A percentile compares a stretch with the other conserved stretches of the same genome.
These are phyloP conservation scores for Drosophila acutilabella DNA, from an alignment of 2,888 invertebrate species.

Conservation along the genomic window DNA sequence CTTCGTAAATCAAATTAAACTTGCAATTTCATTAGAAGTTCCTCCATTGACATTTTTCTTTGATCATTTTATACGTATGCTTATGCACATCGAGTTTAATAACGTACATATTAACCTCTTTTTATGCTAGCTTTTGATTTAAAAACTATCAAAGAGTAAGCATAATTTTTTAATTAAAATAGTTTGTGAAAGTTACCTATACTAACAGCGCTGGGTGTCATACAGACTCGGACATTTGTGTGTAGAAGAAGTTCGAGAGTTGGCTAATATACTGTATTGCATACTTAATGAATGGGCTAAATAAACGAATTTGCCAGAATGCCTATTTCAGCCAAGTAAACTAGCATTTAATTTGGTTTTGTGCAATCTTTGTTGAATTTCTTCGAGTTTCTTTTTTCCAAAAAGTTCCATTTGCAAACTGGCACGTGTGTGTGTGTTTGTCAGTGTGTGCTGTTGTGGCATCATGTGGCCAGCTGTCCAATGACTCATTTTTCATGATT, in stretches of 20 bases:
- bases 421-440: neutral
- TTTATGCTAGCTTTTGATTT: neutral
- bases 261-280: conserved; percentile 19
- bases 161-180: neutral
- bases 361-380: conserved; percentile 21
- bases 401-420: conserved; percentile 4
- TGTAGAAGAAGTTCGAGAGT: neutral
- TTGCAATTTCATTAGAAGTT: conserved; percentile 23
- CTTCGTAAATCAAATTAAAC: conserved; percentile 2
- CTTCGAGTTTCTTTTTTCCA: conserved; percentile 10
- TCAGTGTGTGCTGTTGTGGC: conserved; percentile 16
- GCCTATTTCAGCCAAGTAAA: conserved; percentile 8
- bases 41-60: conserved; percentile 10
- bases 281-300: neutral
- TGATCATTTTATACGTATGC: conserved; percentile 35
- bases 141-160: neutral
- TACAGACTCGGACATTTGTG: accelerated
- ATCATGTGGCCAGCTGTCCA: conserved; percentile 54
- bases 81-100: conserved; percentile 74
- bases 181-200: neutral
- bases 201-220: neutral
- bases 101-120: conserved; percentile 5
- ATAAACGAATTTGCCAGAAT: conserved; percentile 13
- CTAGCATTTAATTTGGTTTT: conserved; percentile 28
- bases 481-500: conserved; percentile 68